phyloP scores from a whole-genome alignment of 2,113 vertebrate species.

The Aviceda subcristata region DNA sequence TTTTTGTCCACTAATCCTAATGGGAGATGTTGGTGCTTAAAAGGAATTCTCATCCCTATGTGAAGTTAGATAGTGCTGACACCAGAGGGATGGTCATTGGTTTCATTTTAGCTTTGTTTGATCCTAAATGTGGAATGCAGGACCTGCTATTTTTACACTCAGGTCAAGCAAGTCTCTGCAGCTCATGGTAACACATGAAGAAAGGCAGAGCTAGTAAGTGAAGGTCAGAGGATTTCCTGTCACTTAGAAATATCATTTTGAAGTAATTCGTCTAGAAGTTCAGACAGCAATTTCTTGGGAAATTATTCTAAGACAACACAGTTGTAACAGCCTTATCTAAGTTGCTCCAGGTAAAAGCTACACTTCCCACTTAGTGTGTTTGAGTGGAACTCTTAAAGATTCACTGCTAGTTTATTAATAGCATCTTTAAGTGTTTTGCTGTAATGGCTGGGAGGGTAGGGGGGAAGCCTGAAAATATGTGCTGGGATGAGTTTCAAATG shows the following conservation, averaged over 20 bases:
- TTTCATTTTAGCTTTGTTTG: neutral
- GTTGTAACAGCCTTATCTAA: neutral
- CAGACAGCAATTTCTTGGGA: neutral
- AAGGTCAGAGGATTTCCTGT: neutral
- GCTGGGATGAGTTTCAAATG: neutral
- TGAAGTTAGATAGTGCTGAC: neutral
- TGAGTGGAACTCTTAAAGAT: neutral
- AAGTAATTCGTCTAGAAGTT: neutral
- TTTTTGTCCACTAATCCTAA: neutral
- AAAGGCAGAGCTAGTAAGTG: neutral
- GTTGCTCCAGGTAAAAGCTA: neutral
- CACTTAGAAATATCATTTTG: neutral
- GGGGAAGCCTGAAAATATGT: neutral
- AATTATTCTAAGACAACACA: neutral
- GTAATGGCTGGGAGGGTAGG: neutral
- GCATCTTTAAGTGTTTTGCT: neutral
- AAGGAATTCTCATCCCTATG: neutral
- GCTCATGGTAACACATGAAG: neutral
- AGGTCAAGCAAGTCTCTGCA: neutral
- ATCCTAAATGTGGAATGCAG: neutral
- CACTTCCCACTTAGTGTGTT: neutral
- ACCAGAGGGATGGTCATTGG: neutral
- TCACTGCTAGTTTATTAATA: neutral
- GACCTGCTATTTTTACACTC: neutral
- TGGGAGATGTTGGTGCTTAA: neutral